Evolutionary conservation across 2,797 vertebrate species (phyloP).

Genomic region (Gambusia yucatana): DNA sequence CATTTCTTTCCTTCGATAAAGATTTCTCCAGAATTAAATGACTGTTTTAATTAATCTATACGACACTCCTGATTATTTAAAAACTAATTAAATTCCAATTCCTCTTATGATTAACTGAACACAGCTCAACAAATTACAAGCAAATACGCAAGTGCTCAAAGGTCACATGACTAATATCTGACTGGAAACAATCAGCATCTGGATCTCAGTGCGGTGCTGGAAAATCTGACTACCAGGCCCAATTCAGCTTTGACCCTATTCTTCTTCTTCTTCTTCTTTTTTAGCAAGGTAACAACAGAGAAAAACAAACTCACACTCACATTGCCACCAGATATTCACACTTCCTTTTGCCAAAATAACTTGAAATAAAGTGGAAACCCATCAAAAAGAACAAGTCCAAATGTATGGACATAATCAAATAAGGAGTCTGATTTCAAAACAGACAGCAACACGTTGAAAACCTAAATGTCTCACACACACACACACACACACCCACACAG

Average conservation of each 20-base stretch:
- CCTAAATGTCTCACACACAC: slow-evolving; percentile 1
- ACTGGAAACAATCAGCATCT: neutral
- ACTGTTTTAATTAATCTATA: neutral
- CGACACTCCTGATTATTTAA: neutral
- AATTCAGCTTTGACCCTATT: neutral
- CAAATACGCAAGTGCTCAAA: neutral
- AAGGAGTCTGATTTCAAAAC: neutral
- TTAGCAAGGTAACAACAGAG: neutral
- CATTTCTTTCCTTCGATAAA: neutral
- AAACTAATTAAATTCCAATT: slow-evolving; percentile 3
- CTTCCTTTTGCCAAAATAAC: neutral
- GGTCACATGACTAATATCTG: neutral
- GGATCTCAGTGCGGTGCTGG: neutral
- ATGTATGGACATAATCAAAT: neutral
- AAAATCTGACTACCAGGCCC: neutral
- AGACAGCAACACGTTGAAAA: neutral
- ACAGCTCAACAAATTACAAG: slow-evolving; percentile 4
- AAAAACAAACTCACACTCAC: neutral
- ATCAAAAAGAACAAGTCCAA: neutral
- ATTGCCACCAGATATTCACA: neutral
- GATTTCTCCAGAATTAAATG: neutral
- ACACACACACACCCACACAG: slow-evolving; percentile 17
- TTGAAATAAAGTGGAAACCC: neutral
- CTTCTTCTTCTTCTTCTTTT: neutral
- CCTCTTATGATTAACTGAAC: slow-evolving; percentile 1